These are phyloP conservation scores for Bos indicus DNA, from an alignment of 2,113 vertebrate genomes.

Conservation along the genomic window DNA sequence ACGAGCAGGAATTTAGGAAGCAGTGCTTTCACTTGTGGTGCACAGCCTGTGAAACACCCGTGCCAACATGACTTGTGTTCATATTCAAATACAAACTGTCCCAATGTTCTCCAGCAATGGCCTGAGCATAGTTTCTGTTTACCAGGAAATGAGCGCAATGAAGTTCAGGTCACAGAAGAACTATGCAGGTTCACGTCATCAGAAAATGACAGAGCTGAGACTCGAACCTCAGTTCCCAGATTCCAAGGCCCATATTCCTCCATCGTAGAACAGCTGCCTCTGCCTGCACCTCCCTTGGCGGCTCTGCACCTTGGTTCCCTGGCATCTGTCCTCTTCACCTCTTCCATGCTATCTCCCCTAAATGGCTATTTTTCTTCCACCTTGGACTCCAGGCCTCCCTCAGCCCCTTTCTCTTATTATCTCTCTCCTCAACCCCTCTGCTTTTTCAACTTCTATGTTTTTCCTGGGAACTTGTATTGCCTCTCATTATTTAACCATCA, in stretches of 20 bases:
- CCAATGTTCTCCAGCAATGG: background rate
- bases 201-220: conserved; percentile 3
- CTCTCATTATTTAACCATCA: background rate
- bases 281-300: background rate
- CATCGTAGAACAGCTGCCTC: background rate
- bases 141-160: background rate
- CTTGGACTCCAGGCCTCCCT: background rate
- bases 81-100: background rate
- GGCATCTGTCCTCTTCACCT: background rate
- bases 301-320: background rate
- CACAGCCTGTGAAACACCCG: background rate
- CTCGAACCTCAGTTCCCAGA: background rate
- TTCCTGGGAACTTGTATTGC: background rate
- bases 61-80: background rate
- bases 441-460: background rate
- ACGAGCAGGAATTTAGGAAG: background rate
- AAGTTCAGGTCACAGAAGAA: background rate
- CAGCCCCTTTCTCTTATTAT: background rate
- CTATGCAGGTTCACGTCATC: background rate
- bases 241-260: background rate
- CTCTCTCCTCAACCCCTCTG: background rate
- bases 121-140: background rate
- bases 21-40: background rate
- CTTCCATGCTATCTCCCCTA: background rate
- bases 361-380: background rate